Base-by-base conservation (phyloP, 2,797 vertebrate species). In the Siniperca obscura region DNA sequence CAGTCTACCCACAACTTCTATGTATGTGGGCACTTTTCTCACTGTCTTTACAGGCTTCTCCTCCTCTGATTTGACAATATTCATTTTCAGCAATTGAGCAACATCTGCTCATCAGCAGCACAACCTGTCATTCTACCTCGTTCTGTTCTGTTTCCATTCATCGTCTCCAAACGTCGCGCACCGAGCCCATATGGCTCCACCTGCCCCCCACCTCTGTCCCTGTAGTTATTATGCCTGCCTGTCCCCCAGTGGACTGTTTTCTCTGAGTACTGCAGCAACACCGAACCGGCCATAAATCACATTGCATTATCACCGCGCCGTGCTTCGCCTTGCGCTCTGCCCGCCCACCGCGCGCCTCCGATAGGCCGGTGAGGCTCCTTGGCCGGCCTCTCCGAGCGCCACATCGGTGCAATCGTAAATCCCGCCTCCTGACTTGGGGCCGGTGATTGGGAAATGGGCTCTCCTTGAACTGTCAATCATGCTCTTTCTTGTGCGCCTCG, bases 251-350 rank as follows among this genome's bases (percentile, higher is more conserved):
- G 90, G 90, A 91, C 89, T 85, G 85, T 88, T 92, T 86, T 92
- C 92, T 90, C 91, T 60, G 88, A 93, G 91, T 89, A 95, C 95
- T 95, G 96, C 96, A 96, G 95, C 95, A 95, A 89, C 93, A 88
- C 90, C 87, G 92, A 91, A 80, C 89, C 65, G 89, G 81, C 93
- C 87, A 96, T 96, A 96, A 96, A 96, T 96, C 95, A 96, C 95
- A 92, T 94, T 85, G 90, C 87, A 93, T 93, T 94, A 95, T 90
- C 92, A 82, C 89, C 91, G 91, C 91, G 89, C 91, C 67, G 92
- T 84, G 86, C 84, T 80, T 88, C 79, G 90, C 82, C 78, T 74
- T 56, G 72, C 84, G 80, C 74, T 81, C n/a, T 8, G 82, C 85
- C 92, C 93, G 88, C 93, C 95, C 92, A 88, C 70, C 57, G 70